These are phyloP conservation scores for Novumbra hubbsi DNA, from an alignment of 2,797 vertebrate species.

Conservation along the genomic window DNA sequence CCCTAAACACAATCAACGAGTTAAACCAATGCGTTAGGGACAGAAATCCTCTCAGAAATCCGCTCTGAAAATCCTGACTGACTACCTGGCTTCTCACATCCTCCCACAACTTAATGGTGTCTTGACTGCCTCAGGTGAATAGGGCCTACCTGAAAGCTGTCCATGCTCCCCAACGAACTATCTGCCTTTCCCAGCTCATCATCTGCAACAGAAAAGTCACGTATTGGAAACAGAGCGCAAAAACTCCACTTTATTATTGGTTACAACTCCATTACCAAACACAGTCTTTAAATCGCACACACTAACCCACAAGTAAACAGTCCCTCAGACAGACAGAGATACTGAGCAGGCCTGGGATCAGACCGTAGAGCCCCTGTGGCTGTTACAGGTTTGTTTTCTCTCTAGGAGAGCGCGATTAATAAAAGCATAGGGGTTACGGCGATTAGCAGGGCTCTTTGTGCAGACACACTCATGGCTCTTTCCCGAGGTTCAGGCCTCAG, in stretches of 20 bases:
- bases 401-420: conserved; percentile 43
- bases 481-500: conserved; percentile 42
- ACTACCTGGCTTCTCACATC: neutral
- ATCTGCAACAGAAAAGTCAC: conserved; percentile 72
- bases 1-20: conserved; percentile 14
- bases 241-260: neutral
- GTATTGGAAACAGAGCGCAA: conserved; percentile 14
- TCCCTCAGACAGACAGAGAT: conserved; percentile 34
- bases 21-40: conserved; percentile 38
- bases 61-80: neutral
- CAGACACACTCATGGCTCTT: conserved; percentile 42
- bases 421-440: conserved; percentile 46
- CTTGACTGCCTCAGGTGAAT: conserved; percentile 7
- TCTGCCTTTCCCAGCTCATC: conserved; percentile 93
- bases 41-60: neutral
- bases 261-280: neutral
- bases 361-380: conserved; percentile 20
- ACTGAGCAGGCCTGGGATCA: conserved; percentile 26
- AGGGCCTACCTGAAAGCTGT: conserved; percentile 86
- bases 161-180: conserved; percentile 87
- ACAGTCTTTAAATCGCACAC: conserved; percentile 17
- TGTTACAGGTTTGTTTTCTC: conserved; percentile 25
- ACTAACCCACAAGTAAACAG: conserved; percentile 49
- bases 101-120: conserved; percentile 17
- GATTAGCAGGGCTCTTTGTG: conserved; percentile 59